Percentiles rank a stretch among this genome's conserved stretches.
Conservation (phyloP, 2,797 vertebrate species). For the Margarornis squamiger region DNA sequence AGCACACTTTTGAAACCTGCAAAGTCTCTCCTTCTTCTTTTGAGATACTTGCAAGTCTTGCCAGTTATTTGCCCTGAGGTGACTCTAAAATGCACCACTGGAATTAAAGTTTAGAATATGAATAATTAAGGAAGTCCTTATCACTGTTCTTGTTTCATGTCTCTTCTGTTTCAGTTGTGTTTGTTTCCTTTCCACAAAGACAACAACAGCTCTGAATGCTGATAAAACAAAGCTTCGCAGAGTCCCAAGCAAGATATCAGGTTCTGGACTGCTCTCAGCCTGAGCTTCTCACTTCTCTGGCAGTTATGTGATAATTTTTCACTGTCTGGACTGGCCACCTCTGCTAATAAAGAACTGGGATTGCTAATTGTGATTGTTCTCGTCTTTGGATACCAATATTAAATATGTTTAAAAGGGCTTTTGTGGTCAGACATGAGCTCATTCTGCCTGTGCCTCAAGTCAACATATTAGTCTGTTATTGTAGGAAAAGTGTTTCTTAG, state of each 20-base stretch:
- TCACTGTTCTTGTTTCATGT: neutral
- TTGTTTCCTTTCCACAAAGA: constrained; percentile 1
- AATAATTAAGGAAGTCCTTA: neutral
- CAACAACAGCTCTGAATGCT: neutral
- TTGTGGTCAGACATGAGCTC: neutral
- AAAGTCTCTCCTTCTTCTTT: neutral
- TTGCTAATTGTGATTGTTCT: neutral
- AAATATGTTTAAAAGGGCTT: neutral
- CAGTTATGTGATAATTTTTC: neutral
- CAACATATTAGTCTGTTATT: neutral
- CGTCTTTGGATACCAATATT: neutral
- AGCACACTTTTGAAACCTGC: neutral
- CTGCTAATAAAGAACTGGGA: neutral
- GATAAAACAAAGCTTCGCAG: neutral
- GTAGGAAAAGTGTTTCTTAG: neutral
- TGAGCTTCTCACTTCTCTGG: neutral
- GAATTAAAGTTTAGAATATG: neutral
- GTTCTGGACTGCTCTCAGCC: neutral
- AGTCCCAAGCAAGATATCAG: neutral
- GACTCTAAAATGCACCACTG: neutral
- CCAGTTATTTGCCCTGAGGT: neutral
- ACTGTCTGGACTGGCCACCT: neutral
- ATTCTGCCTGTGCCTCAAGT: neutral
- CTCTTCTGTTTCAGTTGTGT: neutral
- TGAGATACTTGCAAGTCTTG: neutral